Percentiles rank a stretch among this genome's conserved stretches.
Evolutionary conservation across 2,113 vertebrate species (phyloP).

Genomic region (Lutjanus erythropterus): DNA sequence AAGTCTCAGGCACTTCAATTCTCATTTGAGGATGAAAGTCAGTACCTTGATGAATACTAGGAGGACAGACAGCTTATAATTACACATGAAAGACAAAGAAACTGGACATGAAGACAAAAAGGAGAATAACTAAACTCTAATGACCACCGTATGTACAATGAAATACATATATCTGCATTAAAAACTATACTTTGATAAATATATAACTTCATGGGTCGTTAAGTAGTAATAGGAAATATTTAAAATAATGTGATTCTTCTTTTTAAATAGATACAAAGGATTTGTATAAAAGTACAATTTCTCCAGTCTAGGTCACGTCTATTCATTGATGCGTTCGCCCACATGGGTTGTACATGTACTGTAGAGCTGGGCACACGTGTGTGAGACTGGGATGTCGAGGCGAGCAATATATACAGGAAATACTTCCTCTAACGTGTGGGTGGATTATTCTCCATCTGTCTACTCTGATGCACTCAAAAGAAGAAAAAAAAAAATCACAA

Average conservation of each 20-base stretch:
- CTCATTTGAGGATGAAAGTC: constrained; percentile 65
- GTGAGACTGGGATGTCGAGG: constrained; percentile 20
- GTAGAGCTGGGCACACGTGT: constrained; percentile 1
- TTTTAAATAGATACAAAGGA: constrained; percentile 91
- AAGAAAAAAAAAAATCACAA: constrained; percentile 7
- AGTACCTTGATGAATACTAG: constrained; percentile 60
- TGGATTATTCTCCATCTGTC: constrained; percentile 18
- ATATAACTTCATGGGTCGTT: constrained; percentile 88
- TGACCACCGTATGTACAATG: constrained; percentile 80
- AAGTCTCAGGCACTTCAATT: constrained; percentile 93
- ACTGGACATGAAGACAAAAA: constrained; percentile 43
- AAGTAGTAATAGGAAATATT: constrained; percentile 88
- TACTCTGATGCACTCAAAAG: neutral
- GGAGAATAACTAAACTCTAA: constrained; percentile 73
- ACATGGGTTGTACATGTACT: neutral
- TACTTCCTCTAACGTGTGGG: constrained; percentile 33
- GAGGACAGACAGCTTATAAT: constrained; percentile 49
- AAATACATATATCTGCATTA: constrained; percentile 83
- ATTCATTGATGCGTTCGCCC: constrained; percentile 24
- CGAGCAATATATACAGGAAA: constrained; percentile 53
- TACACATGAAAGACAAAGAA: constrained; percentile 44
- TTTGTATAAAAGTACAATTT: constrained; percentile 91
- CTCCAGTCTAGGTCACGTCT: constrained; percentile 78
- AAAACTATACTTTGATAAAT: constrained; percentile 91
- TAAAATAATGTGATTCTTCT: constrained; percentile 91